phyloP scores from a whole-genome alignment of 2,797 vertebrate genomes.

The Buphagus erythrorhynchus region DNA sequence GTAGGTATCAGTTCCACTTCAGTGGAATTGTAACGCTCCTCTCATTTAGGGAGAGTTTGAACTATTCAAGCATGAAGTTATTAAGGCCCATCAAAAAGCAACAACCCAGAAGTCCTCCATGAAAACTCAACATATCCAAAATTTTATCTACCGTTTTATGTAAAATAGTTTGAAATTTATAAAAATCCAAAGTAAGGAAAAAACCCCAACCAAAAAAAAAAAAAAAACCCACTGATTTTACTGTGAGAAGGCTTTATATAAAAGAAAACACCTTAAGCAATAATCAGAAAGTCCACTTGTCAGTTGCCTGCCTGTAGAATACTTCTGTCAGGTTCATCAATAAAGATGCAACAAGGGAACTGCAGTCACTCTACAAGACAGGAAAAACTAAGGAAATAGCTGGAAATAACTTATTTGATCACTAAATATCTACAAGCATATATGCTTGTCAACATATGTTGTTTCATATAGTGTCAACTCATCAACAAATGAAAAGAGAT shows the following conservation, averaged over 20 bases:
- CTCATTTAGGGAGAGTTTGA: neutral
- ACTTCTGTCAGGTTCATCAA: neutral
- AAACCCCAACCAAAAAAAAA: rapidly evolving
- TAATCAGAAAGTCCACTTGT: rapidly evolving
- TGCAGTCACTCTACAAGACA: neutral
- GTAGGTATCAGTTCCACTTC: neutral
- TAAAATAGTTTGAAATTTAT: neutral
- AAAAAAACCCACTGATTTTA: rapidly evolving
- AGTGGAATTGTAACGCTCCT: neutral
- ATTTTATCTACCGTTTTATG: neutral
- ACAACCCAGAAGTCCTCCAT: neutral
- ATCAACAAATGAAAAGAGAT: neutral
- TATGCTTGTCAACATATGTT: neutral
- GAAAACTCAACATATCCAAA: neutral
- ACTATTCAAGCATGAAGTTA: neutral
- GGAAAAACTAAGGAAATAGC: neutral
- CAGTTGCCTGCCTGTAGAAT: neutral
- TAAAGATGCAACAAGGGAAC: neutral
- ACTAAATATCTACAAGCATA: neutral
- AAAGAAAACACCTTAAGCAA: neutral
- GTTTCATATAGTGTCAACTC: neutral
- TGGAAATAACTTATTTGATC: neutral
- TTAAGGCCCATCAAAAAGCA: neutral
- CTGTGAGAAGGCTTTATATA: neutral
- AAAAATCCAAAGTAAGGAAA: neutral